Base-by-base conservation (phyloP, 2,888 invertebrate species). In the Synergus itoensis region DNA sequence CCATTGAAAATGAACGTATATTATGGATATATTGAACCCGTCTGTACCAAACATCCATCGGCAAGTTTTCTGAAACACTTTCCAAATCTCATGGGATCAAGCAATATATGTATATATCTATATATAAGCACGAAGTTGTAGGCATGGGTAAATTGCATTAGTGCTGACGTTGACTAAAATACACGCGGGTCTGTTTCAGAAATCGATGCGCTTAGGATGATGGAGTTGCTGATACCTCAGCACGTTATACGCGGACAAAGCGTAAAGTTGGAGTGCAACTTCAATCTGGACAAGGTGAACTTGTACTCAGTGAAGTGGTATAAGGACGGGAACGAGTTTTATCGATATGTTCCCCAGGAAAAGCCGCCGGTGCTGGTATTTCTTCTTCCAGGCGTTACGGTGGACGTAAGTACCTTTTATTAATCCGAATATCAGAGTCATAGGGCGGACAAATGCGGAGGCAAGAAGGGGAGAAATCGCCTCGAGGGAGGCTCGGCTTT, bases 251-350 rank as follows among this genome's bases (percentile, higher is more conserved):
- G 96, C 83, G 96, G 96, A 87, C 95, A 96, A 90, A 95, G 95
- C 86, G 96, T 96, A 60, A 93, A 94, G 79, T 93, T 98, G 86
- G 96, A 96, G 90, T 97, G 97, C 92, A 95, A 96, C 91, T 98
- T 96, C 93, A 95, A 96, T 92, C 94, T 98, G 91, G 96, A 97
- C 86, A 95, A 95, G 4, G 97, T 97, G 92, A 95, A 95, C 76
- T 94, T 97, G 73, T 98, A 97, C 92, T 97, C 97, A 48, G 97
- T 97, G 88, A 97, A 97, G 93, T 98, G 97, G 97, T 97, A 97
- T 93, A 97, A 97, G 91, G 97, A 97, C 91, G 97, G 97, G 85
- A 95, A 96, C 92, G 97, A 97, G 93, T 97, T 97, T 93, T 97
- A 96, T 93, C 94, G 97, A 83, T 97, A 95, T 92, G 96, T 97